Evolutionary conservation across 2,888 invertebrate species (phyloP).

Genomic region (Apotomis betuletana): DNA sequence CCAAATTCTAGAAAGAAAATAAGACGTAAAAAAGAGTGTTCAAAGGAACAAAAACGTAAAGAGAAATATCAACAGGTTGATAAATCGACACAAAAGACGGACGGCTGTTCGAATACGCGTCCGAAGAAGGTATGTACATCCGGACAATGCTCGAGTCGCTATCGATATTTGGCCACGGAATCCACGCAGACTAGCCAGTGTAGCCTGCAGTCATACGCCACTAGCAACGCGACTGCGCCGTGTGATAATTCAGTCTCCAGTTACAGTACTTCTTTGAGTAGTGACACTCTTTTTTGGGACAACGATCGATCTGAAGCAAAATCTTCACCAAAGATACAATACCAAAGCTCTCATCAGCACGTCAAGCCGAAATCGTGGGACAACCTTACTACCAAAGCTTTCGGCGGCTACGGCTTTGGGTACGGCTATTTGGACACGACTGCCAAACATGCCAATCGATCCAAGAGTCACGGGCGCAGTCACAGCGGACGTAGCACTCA

Average conservation of each 20-base stretch:
- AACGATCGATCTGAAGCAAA: conserved; percentile 75
- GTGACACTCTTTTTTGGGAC: conserved; percentile 94
- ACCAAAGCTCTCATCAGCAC: conserved; percentile 75
- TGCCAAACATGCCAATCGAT: conserved; percentile 69
- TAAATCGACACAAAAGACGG: conserved; percentile 75
- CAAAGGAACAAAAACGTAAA: conserved; percentile 85
- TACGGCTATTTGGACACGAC: conserved; percentile 91
- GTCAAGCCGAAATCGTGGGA: conserved; percentile 95
- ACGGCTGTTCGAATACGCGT: conserved; percentile 75
- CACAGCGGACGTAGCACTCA: conserved; percentile 84
- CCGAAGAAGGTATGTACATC: conserved; percentile 73
- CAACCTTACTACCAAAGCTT: conserved; percentile 92
- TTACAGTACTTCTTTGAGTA: conserved; percentile 93
- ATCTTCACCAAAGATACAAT: conserved; percentile 77
- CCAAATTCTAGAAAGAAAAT: conserved; percentile 84
- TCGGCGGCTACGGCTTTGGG: conserved; percentile 93
- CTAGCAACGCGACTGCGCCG: conserved; percentile 87
- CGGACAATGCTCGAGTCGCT: conserved; percentile 73
- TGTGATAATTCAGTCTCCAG: conserved; percentile 90
- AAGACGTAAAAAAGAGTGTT: conserved; percentile 83
- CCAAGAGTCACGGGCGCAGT: conserved; percentile 80
- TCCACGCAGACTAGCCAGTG: conserved; percentile 89
- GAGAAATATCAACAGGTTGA: conserved; percentile 83
- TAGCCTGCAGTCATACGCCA: conserved; percentile 92
- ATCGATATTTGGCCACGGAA: conserved; percentile 86